These are phyloP conservation scores for Chymomyza procnemis DNA, from an alignment of 2,888 invertebrate species.

Conservation along the genomic window DNA sequence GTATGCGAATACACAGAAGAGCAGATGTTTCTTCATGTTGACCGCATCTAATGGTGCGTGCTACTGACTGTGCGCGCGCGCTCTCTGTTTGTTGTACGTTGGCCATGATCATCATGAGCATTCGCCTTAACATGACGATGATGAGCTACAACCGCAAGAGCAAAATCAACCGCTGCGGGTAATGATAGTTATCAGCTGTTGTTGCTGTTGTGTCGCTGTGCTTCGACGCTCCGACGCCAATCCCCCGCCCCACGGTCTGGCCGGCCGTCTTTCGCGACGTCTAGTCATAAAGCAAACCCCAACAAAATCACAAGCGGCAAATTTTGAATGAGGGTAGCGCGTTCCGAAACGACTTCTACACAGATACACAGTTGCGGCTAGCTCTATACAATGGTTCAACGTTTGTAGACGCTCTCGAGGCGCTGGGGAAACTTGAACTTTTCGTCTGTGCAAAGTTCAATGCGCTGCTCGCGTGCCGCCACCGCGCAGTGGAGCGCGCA, in stretches of 20 bases:
- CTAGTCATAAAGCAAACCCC: conserved; percentile 49
- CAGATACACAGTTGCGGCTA: too few relatives aligned
- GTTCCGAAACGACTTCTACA: conserved; percentile 11
- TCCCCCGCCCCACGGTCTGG: conserved; percentile 25
- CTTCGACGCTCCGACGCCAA: neutral
- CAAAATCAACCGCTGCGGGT: conserved; percentile 53
- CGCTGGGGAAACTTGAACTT: conserved; percentile 55
- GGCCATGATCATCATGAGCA: conserved; percentile 27
- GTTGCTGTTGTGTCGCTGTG: conserved; percentile 30
- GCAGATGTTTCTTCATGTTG: conserved; percentile 74
- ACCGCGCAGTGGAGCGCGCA: conserved; percentile 5
- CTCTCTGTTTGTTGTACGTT: conserved; percentile 38
- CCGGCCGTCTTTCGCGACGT: conserved; percentile 50
- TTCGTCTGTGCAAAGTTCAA: conserved; percentile 61
- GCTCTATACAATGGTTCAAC: conserved; percentile 4
- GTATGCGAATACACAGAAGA: conserved; percentile 39
- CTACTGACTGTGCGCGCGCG: conserved; percentile 68
- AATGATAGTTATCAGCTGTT: conserved; percentile 71
- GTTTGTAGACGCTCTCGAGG: conserved; percentile 51
- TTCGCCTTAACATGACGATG: conserved; percentile 10
- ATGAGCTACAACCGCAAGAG: conserved; percentile 44
- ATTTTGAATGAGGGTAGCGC: neutral
- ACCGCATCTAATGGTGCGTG: conserved; percentile 78
- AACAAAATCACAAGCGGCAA: conserved; percentile 3
- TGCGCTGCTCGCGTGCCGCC: conserved; percentile 47